phyloP scores from a whole-genome alignment of 1,140 invertebrate species.

The Pseudomyrmex cubaensis region DNA sequence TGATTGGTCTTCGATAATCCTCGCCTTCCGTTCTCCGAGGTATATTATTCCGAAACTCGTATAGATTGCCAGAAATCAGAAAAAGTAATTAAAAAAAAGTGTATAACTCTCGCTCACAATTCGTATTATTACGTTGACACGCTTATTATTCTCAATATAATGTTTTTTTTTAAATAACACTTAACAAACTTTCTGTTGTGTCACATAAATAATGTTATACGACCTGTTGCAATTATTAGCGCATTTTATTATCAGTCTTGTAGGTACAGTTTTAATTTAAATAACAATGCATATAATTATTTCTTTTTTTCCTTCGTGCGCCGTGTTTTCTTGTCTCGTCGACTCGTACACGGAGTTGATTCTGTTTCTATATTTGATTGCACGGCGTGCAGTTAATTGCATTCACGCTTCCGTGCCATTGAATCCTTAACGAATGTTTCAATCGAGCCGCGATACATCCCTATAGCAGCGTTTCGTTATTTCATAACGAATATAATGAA shows the following conservation, averaged over 20 bases:
- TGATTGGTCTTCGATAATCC: constrained; percentile 57
- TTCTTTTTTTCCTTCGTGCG: background rate
- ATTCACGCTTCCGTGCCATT: constrained; percentile 47
- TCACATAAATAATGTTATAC: too few species aligned
- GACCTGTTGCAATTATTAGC: background rate
- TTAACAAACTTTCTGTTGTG: background rate
- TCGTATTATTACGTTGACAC: too few species aligned
- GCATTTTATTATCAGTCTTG: background rate
- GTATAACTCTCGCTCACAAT: background rate
- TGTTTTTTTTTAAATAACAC: background rate
- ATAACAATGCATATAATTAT: constrained; percentile 44
- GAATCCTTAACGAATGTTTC: constrained; percentile 67
- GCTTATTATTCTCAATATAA: too few species aligned
- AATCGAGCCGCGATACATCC: constrained; percentile 27
- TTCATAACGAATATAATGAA: constrained; percentile 40
- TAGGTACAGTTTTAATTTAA: constrained; percentile 21
- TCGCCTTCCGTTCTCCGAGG: constrained; percentile 11
- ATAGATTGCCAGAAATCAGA: constrained; percentile 9
- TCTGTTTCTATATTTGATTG: constrained; percentile 58
- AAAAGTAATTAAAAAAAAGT: background rate
- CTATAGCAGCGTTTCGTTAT: background rate
- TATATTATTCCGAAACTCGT: constrained; percentile 21
- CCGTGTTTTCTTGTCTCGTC: constrained; percentile 8
- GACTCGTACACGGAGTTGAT: constrained; percentile 35
- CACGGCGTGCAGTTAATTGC: constrained; percentile 65